Evolutionary conservation across 2,888 invertebrate genomes (phyloP), one percentile per base, ranked within the genome.

Genomic region (Acleris holmiana): DNA sequence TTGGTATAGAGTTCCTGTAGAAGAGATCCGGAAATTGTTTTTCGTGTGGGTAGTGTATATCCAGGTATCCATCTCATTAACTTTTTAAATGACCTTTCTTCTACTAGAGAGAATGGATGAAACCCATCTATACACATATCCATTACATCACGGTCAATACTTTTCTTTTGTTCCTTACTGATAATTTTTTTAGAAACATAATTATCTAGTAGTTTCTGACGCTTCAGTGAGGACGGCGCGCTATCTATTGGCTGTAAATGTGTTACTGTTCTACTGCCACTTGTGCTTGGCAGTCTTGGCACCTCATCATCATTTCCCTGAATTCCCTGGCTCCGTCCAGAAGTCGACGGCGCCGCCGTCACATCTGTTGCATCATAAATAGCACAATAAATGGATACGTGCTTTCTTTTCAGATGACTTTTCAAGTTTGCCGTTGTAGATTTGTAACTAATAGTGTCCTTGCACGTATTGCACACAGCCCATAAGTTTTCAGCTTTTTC

Each of bases 31-130:
- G 68, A 71, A 13, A 72, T 35, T 0, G 67, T 67, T 66, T 72
- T 71, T 51, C 71, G 35, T 1, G 65, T 50, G 2, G 72, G 71
- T 15, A 68, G 58, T 15, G 58, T n/a, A 51, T 73, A 72, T 0
- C 71, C 71, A 35, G 73, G 71, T 51, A 70, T 71, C 68, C 66
- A 68, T 4, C 55, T 35, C 0, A 46, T 49, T 35, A 71, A 65
- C 35, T 68, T 70, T 60, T 68, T 62, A 41, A 71, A 71, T 10
- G 61, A 48, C 25, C 56, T 46, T 55, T 74, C 69, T 61, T 74
- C 69, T 0, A 71, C 68, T 18, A 69, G 35, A 0, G 61, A 48
- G 21, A 74, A 29, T 29, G 29, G 8, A 29, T 29, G 29, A 29
- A 29, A 29, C 2, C 29, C 29, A 29, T 29, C 29, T 29, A 29